Evolutionary conservation across 2,113 vertebrate genomes (phyloP).

Genomic region (Thermophis baileyi): DNA sequence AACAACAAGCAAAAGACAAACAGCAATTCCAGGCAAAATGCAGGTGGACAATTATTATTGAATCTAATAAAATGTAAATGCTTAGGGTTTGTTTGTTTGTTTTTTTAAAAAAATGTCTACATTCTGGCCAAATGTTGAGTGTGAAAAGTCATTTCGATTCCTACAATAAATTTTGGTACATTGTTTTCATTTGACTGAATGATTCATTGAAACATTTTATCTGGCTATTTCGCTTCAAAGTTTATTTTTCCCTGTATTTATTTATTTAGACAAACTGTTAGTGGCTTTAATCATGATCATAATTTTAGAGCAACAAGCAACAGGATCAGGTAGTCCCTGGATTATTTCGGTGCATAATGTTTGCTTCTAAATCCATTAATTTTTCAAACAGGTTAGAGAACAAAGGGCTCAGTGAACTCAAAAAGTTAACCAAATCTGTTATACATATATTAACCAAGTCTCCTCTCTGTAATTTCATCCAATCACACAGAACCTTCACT

Average conservation of each 20-base stretch:
- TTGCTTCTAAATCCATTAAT: neutral
- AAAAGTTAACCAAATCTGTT: neutral
- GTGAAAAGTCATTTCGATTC: neutral
- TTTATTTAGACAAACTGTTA: neutral
- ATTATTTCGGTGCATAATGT: neutral
- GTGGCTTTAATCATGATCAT: neutral
- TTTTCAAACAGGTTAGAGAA: neutral
- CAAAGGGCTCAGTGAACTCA: neutral
- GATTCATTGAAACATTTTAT: neutral
- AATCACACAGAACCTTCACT: accelerated
- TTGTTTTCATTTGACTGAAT: neutral
- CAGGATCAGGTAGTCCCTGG: neutral
- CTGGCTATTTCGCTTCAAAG: neutral
- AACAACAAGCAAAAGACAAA: neutral
- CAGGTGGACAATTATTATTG: neutral
- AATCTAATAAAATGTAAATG: neutral
- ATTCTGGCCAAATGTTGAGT: neutral
- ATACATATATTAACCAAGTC: neutral
- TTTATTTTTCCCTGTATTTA: neutral
- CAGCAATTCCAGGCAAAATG: neutral
- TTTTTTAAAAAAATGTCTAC: neutral
- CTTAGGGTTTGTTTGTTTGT: neutral
- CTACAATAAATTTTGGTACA: no score
- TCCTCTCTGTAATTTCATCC: neutral
- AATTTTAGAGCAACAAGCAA: neutral